Percentiles rank a stretch among this genome's conserved stretches.
phyloP scores from a whole-genome alignment of 2,888 invertebrate genomes.

The Agrochola litura region DNA sequence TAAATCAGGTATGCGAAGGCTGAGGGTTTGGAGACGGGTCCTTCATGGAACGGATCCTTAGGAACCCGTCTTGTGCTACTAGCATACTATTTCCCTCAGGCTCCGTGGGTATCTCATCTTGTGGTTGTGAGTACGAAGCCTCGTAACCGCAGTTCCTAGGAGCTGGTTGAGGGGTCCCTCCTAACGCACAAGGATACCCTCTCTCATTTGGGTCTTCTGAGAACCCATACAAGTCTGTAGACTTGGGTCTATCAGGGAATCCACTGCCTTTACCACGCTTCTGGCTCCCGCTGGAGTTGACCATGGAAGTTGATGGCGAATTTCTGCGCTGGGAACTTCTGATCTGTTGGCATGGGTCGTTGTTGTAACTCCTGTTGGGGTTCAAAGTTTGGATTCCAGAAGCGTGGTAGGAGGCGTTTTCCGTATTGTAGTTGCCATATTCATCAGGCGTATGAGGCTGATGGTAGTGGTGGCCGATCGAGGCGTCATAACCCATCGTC shows the following conservation, averaged over 20 bases:
- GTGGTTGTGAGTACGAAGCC: conserved; percentile 90
- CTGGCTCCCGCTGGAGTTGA: conserved; percentile 88
- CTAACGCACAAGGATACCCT: conserved; percentile 84
- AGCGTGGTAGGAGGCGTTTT: conserved; percentile 88
- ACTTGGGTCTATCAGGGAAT: conserved; percentile 92
- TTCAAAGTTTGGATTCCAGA: conserved; percentile 88
- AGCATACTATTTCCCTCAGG: conserved; percentile 93
- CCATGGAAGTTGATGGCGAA: conserved; percentile 86
- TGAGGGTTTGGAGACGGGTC: conserved; percentile 76
- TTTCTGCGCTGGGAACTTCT: conserved; percentile 86
- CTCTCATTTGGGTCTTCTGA: conserved; percentile 86
- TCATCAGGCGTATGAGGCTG: conserved; percentile 89
- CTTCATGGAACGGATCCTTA: conserved; percentile 94
- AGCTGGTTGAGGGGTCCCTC: conserved; percentile 87
- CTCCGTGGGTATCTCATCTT: conserved; percentile 88
- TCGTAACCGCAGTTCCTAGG: conserved; percentile 87
- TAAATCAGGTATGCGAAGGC: conserved; percentile 88
- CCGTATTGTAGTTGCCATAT: conserved; percentile 87
- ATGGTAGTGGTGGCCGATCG: conserved; percentile 88
- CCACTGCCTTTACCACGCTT: conserved; percentile 87
- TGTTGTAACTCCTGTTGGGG: conserved; percentile 89
- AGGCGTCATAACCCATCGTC: conserved; percentile 91
- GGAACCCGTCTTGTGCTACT: conserved; percentile 97
- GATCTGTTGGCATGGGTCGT: conserved; percentile 80
- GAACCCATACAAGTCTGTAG: conserved; percentile 91